Evolutionary conservation across 1,140 invertebrate species (phyloP).

Genomic region (Euura lappo): DNA sequence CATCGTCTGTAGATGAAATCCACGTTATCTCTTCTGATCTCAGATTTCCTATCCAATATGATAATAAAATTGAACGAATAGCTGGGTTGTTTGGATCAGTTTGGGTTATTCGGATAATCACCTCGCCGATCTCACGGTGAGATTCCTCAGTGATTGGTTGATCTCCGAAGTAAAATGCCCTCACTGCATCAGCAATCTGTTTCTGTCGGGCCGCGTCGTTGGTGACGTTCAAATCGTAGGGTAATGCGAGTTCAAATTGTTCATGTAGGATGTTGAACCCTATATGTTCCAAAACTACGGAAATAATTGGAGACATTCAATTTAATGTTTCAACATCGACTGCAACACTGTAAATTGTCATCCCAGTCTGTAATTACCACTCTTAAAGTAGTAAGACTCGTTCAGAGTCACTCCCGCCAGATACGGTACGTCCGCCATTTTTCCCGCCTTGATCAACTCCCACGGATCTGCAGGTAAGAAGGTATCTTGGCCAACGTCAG

Average conservation of each 20-base stretch:
- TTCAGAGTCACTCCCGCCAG: conserved; percentile 69
- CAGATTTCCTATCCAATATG: too few relatives aligned
- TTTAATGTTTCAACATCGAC: too few relatives aligned
- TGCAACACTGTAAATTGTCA: too few relatives aligned
- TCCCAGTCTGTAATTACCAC: too few relatives aligned
- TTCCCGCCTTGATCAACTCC: conserved; percentile 56
- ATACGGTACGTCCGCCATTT: conserved; percentile 65
- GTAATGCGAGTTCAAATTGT: conserved; percentile 65
- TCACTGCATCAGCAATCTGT: conserved; percentile 60
- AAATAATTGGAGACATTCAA: too few relatives aligned
- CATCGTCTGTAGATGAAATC: too few relatives aligned
- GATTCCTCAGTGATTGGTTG: conserved; percentile 56
- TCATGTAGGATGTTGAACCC: conserved; percentile 31
- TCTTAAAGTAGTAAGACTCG: conserved; percentile 46
- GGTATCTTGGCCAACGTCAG: conserved; percentile 60
- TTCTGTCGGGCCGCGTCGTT: conserved; percentile 33
- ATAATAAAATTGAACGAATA: too few relatives aligned
- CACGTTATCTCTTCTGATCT: too few relatives aligned
- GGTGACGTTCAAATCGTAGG: conserved; percentile 65
- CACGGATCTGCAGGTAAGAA: conserved; percentile 68
- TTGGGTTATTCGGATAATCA: conserved; percentile 33
- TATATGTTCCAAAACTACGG: too few relatives aligned
- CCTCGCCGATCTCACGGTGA: conserved; percentile 58
- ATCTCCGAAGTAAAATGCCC: conserved; percentile 66
- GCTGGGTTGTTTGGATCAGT: too few relatives aligned